Conservation (phyloP, 2,888 invertebrate species). For the Melipona bicolor region DNA sequence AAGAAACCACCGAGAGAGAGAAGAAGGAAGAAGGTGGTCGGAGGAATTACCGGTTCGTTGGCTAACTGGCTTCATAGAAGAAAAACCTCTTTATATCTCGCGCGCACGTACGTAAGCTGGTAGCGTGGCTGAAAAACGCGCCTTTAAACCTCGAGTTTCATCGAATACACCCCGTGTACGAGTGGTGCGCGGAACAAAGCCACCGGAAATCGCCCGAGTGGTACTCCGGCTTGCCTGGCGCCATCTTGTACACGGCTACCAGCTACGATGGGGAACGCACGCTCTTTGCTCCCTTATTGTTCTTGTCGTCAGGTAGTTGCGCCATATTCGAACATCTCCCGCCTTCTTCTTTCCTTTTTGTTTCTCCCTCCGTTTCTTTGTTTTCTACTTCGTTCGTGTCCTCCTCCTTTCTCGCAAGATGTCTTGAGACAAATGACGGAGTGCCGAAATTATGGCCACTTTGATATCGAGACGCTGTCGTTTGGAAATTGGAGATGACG, state of each 20-base stretch:
- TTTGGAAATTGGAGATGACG: background rate
- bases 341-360: background rate
- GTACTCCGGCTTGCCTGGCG: conserved; percentile 64
- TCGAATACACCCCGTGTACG: conserved; percentile 64
- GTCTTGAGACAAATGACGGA: background rate
- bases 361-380: background rate
- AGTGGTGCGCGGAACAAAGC: conserved; percentile 70
- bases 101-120: conserved; percentile 53
- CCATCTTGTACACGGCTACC: conserved; percentile 65
- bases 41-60: conserved; percentile 63
- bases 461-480: conserved; percentile 1
- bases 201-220: conserved; percentile 72
- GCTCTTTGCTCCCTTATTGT: conserved; percentile 53
- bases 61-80: conserved; percentile 74
- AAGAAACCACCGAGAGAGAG: too few species aligned
- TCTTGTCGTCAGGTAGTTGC: conserved; percentile 54
- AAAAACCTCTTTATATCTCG: conserved; percentile 67
- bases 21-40: conserved; percentile 50
- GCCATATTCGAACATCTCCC: conserved; percentile 39
- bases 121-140: conserved; percentile 58
- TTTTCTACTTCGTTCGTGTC: background rate
- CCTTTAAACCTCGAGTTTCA: conserved; percentile 65
- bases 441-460: conserved; percentile 2
- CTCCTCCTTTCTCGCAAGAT: background rate
- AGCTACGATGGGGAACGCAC: conserved; percentile 56